These are phyloP conservation scores for Erebia epiphron DNA, from an alignment of 2,888 invertebrate genomes.

Conservation along the genomic window DNA sequence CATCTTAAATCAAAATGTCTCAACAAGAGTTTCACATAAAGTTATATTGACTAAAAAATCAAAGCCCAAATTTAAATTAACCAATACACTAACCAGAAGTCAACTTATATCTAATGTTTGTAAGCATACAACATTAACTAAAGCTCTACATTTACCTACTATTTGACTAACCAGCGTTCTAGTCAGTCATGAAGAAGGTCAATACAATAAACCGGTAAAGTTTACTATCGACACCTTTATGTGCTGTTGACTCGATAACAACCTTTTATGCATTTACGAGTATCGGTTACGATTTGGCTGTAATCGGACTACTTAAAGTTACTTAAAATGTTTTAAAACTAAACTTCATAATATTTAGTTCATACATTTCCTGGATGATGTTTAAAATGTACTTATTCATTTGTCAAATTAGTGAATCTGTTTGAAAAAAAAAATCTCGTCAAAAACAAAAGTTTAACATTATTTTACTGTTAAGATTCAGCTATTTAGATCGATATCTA, in stretches of 20 bases:
- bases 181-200: constrained; percentile 21
- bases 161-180: constrained; percentile 1
- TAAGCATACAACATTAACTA: constrained; percentile 4
- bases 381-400: too few relatives aligned
- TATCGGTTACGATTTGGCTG: not conserved
- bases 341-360: too few relatives aligned
- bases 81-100: not conserved
- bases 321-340: not conserved
- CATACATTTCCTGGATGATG: too few relatives aligned
- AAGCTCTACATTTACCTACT: not conserved
- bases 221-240: constrained; percentile 24
- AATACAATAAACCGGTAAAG: constrained; percentile 23
- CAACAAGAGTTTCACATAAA: too few relatives aligned
- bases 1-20: too few relatives aligned
- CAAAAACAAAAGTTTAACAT: too few relatives aligned
- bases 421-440: too few relatives aligned
- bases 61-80: not conserved
- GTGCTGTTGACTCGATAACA: constrained; percentile 20
- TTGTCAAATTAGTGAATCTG: too few relatives aligned
- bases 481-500: too few relatives aligned
- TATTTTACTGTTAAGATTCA: too few relatives aligned
- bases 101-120: constrained; percentile 7
- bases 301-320: not conserved
- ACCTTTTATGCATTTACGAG: constrained; percentile 12
- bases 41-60: not conserved